Evolutionary conservation across 2,888 invertebrate genomes (phyloP), one percentile per base, ranked within the genome.

Genomic region (Lordiphosa fenestrarum): DNA sequence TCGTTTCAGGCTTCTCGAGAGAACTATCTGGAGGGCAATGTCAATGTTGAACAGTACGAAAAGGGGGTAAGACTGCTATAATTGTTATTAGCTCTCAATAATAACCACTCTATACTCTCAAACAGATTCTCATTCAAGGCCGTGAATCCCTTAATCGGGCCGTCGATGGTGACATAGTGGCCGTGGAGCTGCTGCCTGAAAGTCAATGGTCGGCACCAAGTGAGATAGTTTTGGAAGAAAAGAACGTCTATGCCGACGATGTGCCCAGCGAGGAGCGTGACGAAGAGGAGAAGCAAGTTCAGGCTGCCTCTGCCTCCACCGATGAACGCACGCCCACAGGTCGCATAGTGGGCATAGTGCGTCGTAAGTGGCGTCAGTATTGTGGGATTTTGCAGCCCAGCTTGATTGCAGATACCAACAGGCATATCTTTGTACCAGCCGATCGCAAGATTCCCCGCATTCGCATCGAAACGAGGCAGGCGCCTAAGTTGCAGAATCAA

Each of bases 311-410:
- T 30, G 75, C 58, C 69, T 74, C 48, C 89, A 48, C 50, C 0
- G 66, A 57, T 0, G 92, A 73, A 90, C 92, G 82, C 46, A 78
- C 75, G 3, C 94, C 95, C 2, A 96, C 96, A 0, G 96, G 95
- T 0, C 91, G 91, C 72, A 92, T 98, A 52, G 97, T 99, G n/a
- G 98, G 98, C 1, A 97, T 99, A 66, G 95, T 99, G 58, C 93
- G 96, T 68, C 92, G 99, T 55, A 99, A 98, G 87, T 98, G 99
- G 98, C 91, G 98, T 38, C 98, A 98, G 87, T 99, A 98, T 89
- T 99, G 99, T 90, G 99, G 99, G 10, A 97, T 99, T 74, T 90
- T 99, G 53, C 93, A 96, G 88, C 93, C 94, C 0, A 95, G 94
- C 85, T 91, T 92, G 15, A 90, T 95, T 39, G 92, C 92, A 87